Evolutionary conservation across 2,113 vertebrate genomes (phyloP), one percentile per base, ranked within the genome.

Genomic region (Corythornis cristatus): DNA sequence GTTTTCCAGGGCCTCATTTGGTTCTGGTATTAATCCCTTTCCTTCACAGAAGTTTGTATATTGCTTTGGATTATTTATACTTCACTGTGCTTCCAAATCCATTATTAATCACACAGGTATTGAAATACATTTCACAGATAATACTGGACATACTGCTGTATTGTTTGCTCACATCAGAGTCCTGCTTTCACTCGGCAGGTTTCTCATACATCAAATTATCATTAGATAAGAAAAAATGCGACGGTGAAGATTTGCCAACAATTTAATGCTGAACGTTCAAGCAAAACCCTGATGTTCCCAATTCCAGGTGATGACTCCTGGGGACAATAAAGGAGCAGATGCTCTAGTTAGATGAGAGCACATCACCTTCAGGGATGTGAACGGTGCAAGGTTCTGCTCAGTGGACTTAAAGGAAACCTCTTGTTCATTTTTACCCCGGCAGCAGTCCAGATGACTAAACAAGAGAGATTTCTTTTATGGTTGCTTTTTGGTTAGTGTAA

Each of bases 21-120:
- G 50, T 88, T 95, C 76, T 89, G 9, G 21, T 67, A 83, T 93
- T 91, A 94, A 91, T 96, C 74, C 72, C 31, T 70, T 87, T 74
- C 87, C 65, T 91, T 91, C 93, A 92, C 43, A 83, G 87, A 92
- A 95, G 72, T 95, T 95, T 90, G 91, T 68, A 74, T 93, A 88
- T 86, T 93, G 85, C 92, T 95, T 89, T 91, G 91, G 93, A 93
- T 96, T 96, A 93, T 95, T 95, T 96, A 93, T 93, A 93, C 57
- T 86, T 90, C 87, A 57, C 33, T 88, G 45, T 95, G 90, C 88
- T 95, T 97, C 94, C 89, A 91, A 95, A 95, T 95, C 88, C 80
- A 93, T 95, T 91, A 95, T 97, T 95, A 95, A 95, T 96, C 93
- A 95, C 94, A 89, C 93, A 95, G 95, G 91, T 96, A 96, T 96